These are phyloP conservation scores for Poecile atricapillus DNA, from an alignment of 2,113 vertebrate species.

Conservation along the genomic window DNA sequence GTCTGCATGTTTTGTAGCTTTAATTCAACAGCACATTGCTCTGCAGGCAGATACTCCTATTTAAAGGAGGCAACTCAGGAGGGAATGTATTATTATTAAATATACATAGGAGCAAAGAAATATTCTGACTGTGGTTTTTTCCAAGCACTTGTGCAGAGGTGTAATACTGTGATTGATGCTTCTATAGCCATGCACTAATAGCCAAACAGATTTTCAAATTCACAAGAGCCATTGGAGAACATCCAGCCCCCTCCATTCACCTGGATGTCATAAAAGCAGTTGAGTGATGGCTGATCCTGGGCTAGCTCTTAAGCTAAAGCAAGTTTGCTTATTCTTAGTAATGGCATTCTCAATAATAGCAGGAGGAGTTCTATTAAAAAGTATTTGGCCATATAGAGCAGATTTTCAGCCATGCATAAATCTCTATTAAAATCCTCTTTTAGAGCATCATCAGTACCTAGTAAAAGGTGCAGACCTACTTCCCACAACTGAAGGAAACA, in stretches of 20 bases:
- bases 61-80: neutral
- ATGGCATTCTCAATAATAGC: neutral
- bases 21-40: neutral
- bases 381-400: neutral
- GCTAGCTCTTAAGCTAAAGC: neutral
- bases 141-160: neutral
- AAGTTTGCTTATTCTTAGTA: neutral
- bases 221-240: neutral
- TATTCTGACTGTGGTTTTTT: neutral
- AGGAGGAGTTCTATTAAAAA: neutral
- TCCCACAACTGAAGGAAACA: neutral
- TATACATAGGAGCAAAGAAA: neutral
- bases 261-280: neutral
- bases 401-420: neutral
- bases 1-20: neutral
- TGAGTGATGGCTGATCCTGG: neutral
- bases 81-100: neutral
- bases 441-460: neutral
- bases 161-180: neutral
- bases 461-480: neutral
- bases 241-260: neutral
- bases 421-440: neutral
- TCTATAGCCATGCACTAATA: neutral
- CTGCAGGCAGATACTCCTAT: neutral
- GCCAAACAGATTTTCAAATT: neutral